phyloP scores from a whole-genome alignment of 2,888 invertebrate genomes.

The Nomada fucata region DNA sequence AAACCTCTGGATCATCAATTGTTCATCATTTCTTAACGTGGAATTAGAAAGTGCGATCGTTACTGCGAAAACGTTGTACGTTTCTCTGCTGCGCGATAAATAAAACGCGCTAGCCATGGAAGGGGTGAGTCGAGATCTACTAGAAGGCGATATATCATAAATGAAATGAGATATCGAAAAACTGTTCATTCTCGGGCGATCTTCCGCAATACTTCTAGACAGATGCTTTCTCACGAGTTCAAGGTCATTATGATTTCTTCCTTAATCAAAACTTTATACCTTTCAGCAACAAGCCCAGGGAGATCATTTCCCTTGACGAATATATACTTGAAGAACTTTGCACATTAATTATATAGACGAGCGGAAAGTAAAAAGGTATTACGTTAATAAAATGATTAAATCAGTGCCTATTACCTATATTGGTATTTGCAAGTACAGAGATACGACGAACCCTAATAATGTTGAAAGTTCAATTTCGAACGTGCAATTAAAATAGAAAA shows the following conservation, averaged over 20 bases:
- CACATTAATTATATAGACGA: too few relatives aligned
- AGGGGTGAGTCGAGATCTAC: constrained; percentile 4
- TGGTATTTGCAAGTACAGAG: too few relatives aligned
- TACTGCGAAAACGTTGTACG: background rate
- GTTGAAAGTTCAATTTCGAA: too few relatives aligned
- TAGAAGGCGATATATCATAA: constrained; percentile 5
- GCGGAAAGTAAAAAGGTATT: too few relatives aligned
- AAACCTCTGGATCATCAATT: background rate
- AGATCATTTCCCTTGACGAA: too few relatives aligned
- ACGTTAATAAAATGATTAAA: too few relatives aligned
- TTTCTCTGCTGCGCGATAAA: background rate
- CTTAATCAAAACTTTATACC: background rate
- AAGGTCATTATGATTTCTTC: background rate
- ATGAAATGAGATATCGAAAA: constrained; percentile 22
- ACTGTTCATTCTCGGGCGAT: constrained; percentile 9
- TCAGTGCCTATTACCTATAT: too few relatives aligned
- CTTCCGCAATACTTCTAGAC: background rate
- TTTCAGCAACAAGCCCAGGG: too few relatives aligned
- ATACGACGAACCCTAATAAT: too few relatives aligned
- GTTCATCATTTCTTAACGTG: background rate
- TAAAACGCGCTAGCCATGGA: constrained; percentile 10
- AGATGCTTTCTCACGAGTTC: background rate
- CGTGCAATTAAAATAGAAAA: too few relatives aligned
- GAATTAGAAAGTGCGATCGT: background rate
- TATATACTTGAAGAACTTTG: too few relatives aligned